Evolutionary conservation across 2,888 invertebrate genomes (phyloP).

Genomic region (Tetanocera ferruginea): DNA sequence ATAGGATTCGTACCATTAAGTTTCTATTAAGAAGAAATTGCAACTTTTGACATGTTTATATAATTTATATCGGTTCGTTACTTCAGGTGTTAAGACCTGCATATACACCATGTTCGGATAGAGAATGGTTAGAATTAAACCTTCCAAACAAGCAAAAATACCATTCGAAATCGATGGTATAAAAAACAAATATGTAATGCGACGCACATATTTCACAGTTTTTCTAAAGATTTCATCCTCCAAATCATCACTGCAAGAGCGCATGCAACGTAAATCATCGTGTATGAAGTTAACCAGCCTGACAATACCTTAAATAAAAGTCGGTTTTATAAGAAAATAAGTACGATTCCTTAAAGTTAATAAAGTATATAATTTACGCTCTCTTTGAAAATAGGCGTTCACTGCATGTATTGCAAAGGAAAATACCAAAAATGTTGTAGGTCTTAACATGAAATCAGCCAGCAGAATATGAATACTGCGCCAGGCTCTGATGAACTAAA

Average conservation of each 20-base stretch:
- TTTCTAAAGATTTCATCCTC: conserved; percentile 50
- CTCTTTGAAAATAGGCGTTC: too few species aligned
- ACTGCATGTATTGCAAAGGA: too few species aligned
- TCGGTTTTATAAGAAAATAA: too few species aligned
- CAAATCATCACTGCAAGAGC: conserved; percentile 47
- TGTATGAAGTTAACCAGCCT: conserved; percentile 48
- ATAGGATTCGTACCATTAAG: too few species aligned
- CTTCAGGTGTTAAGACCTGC: too few species aligned
- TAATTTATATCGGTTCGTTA: too few species aligned
- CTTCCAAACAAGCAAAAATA: conserved; percentile 54
- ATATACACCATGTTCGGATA: conserved; percentile 55
- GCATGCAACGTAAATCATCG: conserved; percentile 50
- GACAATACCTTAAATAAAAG: too few species aligned
- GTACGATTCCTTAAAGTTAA: too few species aligned
- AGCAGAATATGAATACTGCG: conserved; percentile 50
- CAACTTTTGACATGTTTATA: too few species aligned
- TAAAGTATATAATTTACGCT: too few species aligned
- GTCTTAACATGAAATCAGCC: neutral
- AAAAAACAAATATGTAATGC: conserved; percentile 54
- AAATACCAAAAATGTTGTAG: too few species aligned
- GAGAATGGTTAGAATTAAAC: conserved; percentile 56
- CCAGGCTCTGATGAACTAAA: conserved; percentile 34
- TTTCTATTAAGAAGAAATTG: too few species aligned
- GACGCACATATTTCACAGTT: conserved; percentile 52
- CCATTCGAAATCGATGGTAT: conserved; percentile 54